These are phyloP conservation scores for Eilema sororculum DNA, from an alignment of 2,888 invertebrate species.

Conservation along the genomic window DNA sequence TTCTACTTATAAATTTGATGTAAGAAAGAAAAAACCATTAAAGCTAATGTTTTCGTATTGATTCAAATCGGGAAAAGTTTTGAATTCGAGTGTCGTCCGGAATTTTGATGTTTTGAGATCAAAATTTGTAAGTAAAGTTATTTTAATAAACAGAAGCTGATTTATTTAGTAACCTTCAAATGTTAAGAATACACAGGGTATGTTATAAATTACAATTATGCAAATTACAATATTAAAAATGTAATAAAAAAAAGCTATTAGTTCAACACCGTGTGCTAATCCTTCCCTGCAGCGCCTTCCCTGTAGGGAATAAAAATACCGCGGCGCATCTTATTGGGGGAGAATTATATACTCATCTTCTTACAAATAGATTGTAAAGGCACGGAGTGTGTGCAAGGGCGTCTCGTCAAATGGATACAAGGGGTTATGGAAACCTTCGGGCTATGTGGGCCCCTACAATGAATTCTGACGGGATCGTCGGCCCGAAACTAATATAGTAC, in stretches of 20 bases:
- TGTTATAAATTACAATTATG: slow-evolving; percentile 1
- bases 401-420: slow-evolving; percentile 74
- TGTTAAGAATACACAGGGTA: too few species aligned
- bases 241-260: slow-evolving; percentile 18
- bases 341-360: slow-evolving; percentile 81
- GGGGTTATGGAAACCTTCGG: slow-evolving; percentile 59
- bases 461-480: slow-evolving; percentile 64
- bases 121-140: too few species aligned
- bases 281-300: slow-evolving; percentile 57
- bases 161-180: too few species aligned
- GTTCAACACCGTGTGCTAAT: slow-evolving; percentile 44
- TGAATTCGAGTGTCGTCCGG: too few species aligned
- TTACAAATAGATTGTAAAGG: slow-evolving; percentile 82
- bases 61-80: too few species aligned
- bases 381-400: slow-evolving; percentile 62
- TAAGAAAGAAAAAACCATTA: too few species aligned
- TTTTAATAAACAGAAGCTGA: too few species aligned
- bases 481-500: slow-evolving; percentile 55
- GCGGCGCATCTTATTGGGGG: slow-evolving; percentile 68
- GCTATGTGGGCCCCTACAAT: slow-evolving; percentile 69
- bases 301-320: slow-evolving; percentile 72
- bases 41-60: too few species aligned
- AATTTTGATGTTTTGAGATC: too few species aligned
- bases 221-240: slow-evolving; percentile 11
- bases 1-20: too few species aligned